These are phyloP conservation scores for Drosophila bunnanda DNA, from an alignment of 2,888 invertebrate genomes.

Conservation along the genomic window DNA sequence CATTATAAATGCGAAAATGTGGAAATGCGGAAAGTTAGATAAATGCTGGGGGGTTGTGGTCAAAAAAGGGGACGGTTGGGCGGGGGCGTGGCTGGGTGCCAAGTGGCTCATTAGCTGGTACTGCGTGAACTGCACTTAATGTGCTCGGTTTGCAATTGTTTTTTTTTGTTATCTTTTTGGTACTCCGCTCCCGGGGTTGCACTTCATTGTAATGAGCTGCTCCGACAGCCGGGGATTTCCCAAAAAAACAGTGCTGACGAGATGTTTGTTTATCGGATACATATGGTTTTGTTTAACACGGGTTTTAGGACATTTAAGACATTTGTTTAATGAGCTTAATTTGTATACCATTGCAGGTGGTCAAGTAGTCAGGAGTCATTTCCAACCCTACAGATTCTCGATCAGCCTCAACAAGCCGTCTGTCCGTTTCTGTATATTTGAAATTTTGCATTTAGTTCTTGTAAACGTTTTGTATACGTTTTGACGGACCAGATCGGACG, in stretches of 20 bases:
- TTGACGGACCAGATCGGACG: no score
- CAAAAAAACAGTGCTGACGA: background rate
- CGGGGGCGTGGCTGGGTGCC: slow-evolving; percentile 17
- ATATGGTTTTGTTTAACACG: background rate
- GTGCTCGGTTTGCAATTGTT: slow-evolving; percentile 47
- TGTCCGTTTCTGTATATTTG: no score
- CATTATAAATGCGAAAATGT: slow-evolving; percentile 65
- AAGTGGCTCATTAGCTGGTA: slow-evolving; percentile 50
- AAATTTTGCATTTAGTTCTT: no score
- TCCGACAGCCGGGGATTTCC: slow-evolving; percentile 14
- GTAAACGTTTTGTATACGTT: no score
- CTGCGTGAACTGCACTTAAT: slow-evolving; percentile 59
- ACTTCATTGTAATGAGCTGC: slow-evolving; percentile 46
- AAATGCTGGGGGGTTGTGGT: slow-evolving; percentile 31
- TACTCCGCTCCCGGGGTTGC: slow-evolving; percentile 27
- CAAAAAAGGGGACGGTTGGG: background rate
- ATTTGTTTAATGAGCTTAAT: no score
- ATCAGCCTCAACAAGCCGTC: no score
- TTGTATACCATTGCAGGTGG: no score
- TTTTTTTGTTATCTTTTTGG: slow-evolving; percentile 32
- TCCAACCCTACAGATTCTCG: no score
- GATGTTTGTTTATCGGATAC: background rate
- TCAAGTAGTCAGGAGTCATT: no score
- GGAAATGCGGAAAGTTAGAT: slow-evolving; percentile 57
- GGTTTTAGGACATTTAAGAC: background rate